Evolutionary conservation across 2,113 vertebrate genomes (phyloP).

Genomic region (Tonatia bakeri): DNA sequence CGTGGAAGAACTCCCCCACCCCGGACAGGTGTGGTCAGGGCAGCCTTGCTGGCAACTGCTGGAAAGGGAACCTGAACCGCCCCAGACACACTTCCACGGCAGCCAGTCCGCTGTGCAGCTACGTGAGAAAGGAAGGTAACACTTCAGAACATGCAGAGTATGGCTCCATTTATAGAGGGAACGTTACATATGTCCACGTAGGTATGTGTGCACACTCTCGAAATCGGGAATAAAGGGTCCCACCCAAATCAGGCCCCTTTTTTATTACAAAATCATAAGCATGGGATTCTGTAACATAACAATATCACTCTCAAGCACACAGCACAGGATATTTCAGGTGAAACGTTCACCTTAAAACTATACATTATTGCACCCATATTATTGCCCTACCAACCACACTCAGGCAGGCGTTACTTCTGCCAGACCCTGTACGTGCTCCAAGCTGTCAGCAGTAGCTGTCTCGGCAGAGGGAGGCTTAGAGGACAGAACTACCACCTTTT

Average conservation of each 20-base stretch:
- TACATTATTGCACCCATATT: no score
- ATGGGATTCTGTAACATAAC: no score
- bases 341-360: no score
- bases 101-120: neutral
- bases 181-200: fast-evolving
- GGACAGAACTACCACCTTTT: neutral
- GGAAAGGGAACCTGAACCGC: neutral
- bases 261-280: no score
- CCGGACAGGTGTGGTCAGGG: fast-evolving
- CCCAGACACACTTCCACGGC: neutral
- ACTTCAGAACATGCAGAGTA: no score
- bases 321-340: no score
- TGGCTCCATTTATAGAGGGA: neutral
- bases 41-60: neutral
- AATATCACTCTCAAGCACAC: no score
- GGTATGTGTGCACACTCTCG: fast-evolving
- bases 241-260: no score
- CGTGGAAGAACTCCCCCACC: fast-evolving
- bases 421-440: neutral
- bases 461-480: neutral
- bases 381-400: no score
- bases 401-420: no score
- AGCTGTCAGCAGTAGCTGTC: neutral
- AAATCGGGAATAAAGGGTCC: neutral
- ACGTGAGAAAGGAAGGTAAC: neutral